phyloP scores from a whole-genome alignment of 2,888 invertebrate species.

The Volucella zonaria region DNA sequence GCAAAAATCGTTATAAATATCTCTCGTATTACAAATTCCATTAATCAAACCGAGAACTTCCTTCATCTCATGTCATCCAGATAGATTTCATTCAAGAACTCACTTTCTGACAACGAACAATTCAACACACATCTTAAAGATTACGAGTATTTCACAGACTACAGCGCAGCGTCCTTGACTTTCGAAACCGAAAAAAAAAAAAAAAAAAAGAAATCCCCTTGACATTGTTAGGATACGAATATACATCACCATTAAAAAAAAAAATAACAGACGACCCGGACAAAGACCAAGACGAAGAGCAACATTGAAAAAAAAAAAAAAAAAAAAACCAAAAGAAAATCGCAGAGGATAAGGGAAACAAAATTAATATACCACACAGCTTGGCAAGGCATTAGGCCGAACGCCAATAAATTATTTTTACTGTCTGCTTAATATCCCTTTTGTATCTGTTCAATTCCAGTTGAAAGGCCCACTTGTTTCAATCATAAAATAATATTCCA shows the following conservation, averaged over 20 bases:
- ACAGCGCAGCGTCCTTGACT: no score
- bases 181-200: no score
- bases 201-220: constrained; percentile 12
- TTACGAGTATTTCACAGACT: neutral
- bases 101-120: neutral
- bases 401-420: constrained; percentile 49
- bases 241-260: constrained; percentile 6
- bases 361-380: constrained; percentile 43
- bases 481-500: neutral
- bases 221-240: constrained; percentile 21
- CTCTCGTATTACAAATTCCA: no score
- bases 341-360: constrained; percentile 33
- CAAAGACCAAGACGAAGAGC: neutral
- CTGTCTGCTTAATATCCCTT: constrained; percentile 38
- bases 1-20: no score
- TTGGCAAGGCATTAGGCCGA: constrained; percentile 36
- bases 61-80: neutral
- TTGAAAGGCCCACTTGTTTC: neutral
- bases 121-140: constrained; percentile 4
- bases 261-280: constrained; percentile 2
- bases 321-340: constrained; percentile 32
- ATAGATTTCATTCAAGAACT: neutral
- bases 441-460: constrained; percentile 18
- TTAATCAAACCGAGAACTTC: neutral
- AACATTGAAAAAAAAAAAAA: neutral